Base-by-base conservation (phyloP, 2,888 invertebrate species). In the Harpalus rubripes region DNA sequence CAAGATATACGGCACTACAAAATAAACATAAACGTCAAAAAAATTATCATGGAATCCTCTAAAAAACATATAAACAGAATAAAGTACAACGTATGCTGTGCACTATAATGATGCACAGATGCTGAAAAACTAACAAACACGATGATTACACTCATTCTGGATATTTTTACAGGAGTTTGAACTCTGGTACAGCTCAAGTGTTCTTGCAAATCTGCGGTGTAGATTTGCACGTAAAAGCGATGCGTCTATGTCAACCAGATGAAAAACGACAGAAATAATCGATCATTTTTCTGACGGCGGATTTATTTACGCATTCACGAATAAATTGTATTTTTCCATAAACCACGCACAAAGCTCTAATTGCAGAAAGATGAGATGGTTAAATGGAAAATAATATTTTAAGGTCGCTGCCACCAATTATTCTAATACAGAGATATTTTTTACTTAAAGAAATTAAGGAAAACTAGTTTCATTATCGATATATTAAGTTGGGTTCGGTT, bases 1-100 rank as follows among this genome's bases (percentile, higher is more conserved):
- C 39, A 44, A 72, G 72, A 72, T 74, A 74, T 74, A 74, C 44
- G 74, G 8, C 16, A 52, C 16, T 41, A 22, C 18, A 74, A 74
- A 44, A 74, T 52, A 44, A 44, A 74, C 74, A 74, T 74, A 74
- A 74, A 74, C 22, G 74, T 74, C 56, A 74, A 52, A 74, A 74
- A 74, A 12, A 52, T 74, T 41, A 72, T 39, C 68, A 12, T 26
- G n/a, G 26, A 39, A 68, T 68, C 68, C 15, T 12, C 32, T 0
- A 26, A 26, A 68, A 22, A 68, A 68, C n/a, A 68, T 26, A 16
- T 5, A 68, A 39, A 41, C 8, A 63, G 22, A 63, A 63, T 63
- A 63, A 63, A 63, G 16, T 63, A 18, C 12, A 72, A 41, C 72
- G 32, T 18, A 8, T n/a, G n/a, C 7, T 26, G 7, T 16, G 26